These are phyloP conservation scores for Musca domestica DNA, from an alignment of 1,140 invertebrate genomes.

Conservation along the genomic window DNA sequence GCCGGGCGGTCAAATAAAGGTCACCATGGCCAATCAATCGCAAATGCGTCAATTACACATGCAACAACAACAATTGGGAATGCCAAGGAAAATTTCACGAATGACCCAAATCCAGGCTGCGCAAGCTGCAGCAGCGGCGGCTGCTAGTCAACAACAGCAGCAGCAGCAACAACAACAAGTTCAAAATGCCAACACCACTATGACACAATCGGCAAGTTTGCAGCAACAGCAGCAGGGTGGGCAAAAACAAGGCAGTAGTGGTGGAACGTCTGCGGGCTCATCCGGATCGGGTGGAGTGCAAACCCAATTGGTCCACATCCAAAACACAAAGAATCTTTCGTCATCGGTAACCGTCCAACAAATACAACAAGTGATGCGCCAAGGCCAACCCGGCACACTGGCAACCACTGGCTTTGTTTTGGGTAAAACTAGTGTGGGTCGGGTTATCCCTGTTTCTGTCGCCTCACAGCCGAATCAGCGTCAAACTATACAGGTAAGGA, in stretches of 20 bases:
- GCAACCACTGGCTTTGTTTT: slow-evolving; percentile 43
- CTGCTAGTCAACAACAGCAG: slow-evolving; percentile 1
- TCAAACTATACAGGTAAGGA: slow-evolving; percentile 50
- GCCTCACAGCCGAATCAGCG: slow-evolving; percentile 48
- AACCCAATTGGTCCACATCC: slow-evolving; percentile 49
- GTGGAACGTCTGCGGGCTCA: slow-evolving; percentile 22
- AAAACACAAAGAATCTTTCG: slow-evolving; percentile 60
- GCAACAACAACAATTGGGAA: slow-evolving; percentile 65
- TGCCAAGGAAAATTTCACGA: slow-evolving; percentile 62
- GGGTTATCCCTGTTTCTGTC: slow-evolving; percentile 52
- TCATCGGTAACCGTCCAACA: slow-evolving; percentile 73
- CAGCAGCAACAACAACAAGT: not conserved
- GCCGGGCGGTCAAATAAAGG: slow-evolving; percentile 55
- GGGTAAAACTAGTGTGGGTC: slow-evolving; percentile 49
- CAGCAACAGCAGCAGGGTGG: slow-evolving; percentile 1
- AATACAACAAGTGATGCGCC: slow-evolving; percentile 73
- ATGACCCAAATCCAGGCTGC: slow-evolving; percentile 57
- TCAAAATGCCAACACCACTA: not conserved
- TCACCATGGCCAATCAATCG: slow-evolving; percentile 60
- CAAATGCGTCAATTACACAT: slow-evolving; percentile 69
- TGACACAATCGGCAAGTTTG: not conserved
- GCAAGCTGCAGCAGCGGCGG: slow-evolving; percentile 1
- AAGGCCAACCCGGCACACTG: slow-evolving; percentile 53
- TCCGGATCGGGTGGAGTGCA: slow-evolving; percentile 37
- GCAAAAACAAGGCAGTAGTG: slow-evolving; percentile 30